These are phyloP conservation scores for Drosophila longiperda DNA, from an alignment of 2,888 invertebrate species.

Conservation along the genomic window DNA sequence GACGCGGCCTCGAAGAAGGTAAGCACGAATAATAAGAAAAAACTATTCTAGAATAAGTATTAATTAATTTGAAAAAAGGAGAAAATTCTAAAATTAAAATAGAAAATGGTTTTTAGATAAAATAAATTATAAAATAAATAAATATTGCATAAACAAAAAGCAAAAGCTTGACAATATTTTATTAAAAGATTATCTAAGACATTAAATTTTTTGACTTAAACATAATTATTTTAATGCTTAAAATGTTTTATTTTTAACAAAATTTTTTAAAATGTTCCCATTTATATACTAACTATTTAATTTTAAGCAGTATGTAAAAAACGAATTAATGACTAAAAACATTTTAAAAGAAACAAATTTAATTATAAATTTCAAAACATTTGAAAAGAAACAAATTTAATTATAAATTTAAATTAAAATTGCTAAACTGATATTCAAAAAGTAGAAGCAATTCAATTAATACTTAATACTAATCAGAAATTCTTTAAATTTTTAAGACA, in stretches of 20 bases:
- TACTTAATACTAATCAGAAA: too few relatives aligned
- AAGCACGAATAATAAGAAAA: constrained; percentile 55
- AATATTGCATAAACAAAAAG: background rate
- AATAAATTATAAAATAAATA: background rate
- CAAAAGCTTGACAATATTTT: background rate
- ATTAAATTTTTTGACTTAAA: background rate
- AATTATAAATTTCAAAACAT: background rate
- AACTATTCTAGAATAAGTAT: background rate
- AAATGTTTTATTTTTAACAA: too few relatives aligned
- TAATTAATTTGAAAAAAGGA: background rate
- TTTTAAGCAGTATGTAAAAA: background rate
- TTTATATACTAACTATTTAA: background rate
- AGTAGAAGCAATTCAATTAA: background rate
- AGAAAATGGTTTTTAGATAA: too few relatives aligned
- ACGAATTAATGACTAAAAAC: background rate
- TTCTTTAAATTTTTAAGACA: background rate
- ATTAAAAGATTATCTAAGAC: background rate
- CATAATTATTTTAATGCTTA: background rate
- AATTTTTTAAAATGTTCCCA: background rate
- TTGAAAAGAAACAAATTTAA: background rate
- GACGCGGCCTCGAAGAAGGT: constrained; percentile 92
- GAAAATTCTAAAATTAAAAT: background rate
- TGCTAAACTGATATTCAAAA: background rate
- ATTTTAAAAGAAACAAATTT: background rate
- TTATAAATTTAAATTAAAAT: background rate